phyloP scores from a whole-genome alignment of 2,113 vertebrate species.

The Cyphomyrus discorhynchus region DNA sequence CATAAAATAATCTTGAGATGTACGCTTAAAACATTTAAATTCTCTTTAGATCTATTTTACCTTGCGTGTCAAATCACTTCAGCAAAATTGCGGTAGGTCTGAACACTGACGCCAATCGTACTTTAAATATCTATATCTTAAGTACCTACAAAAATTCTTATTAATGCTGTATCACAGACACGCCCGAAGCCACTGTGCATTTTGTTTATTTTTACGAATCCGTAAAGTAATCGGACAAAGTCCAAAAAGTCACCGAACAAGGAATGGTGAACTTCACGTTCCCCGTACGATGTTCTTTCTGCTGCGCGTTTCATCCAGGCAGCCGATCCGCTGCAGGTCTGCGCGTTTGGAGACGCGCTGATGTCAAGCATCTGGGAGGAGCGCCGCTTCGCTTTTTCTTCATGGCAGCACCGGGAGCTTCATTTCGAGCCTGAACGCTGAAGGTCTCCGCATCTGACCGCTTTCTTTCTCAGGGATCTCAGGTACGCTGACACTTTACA shows the following conservation, averaged over 20 bases:
- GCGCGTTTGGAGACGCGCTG: not conserved
- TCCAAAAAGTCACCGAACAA: not conserved
- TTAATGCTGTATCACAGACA: not conserved
- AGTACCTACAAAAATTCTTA: not conserved
- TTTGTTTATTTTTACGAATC: not conserved
- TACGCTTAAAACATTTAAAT: not conserved
- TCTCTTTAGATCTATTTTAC: not conserved
- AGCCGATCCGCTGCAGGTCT: not conserved
- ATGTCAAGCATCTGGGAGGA: slow-evolving; percentile 23
- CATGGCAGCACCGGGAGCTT: not conserved
- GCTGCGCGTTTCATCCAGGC: not conserved
- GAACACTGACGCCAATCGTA: not conserved
- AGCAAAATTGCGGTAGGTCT: not conserved
- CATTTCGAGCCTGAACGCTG: slow-evolving; percentile 3
- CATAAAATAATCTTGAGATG: not conserved
- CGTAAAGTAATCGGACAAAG: not conserved
- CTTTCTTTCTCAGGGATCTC: not conserved
- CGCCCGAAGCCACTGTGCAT: not conserved
- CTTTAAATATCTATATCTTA: not conserved
- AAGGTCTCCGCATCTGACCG: not conserved
- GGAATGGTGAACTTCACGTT: not conserved
- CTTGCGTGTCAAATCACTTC: not conserved
- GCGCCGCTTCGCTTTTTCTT: slow-evolving; percentile 2
- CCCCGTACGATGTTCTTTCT: not conserved
- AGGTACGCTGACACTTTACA: slow-evolving; percentile 17